A percentile compares a stretch with the other conserved stretches of the same genome.
Conservation (phyloP, 2,888 invertebrate genomes). For the Melinaea marsaeus region DNA sequence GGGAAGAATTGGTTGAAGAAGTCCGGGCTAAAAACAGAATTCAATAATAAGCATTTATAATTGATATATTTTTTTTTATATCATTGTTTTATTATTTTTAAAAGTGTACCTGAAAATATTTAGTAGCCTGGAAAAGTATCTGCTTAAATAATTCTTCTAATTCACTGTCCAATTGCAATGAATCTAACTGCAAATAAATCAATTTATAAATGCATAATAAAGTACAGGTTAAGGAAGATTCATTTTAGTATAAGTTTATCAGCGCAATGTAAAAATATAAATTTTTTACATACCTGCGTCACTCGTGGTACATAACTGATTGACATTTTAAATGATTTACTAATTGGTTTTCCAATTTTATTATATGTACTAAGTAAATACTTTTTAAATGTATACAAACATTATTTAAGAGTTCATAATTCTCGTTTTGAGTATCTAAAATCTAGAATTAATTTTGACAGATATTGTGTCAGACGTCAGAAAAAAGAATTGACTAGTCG, state of each 20-base stretch:
- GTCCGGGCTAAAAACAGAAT: slow-evolving; percentile 75
- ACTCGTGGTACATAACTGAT: slow-evolving; percentile 65
- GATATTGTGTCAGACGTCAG: too few species aligned
- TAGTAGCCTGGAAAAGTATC: slow-evolving; percentile 80
- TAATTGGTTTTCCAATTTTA: neutral
- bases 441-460: too few species aligned
- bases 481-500: too few species aligned
- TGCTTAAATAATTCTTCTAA: slow-evolving; percentile 84
- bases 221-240: neutral
- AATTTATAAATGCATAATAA: too few species aligned
- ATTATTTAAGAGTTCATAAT: neutral
- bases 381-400: too few species aligned
- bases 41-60: neutral
- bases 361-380: too few species aligned
- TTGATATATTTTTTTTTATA: too few species aligned
- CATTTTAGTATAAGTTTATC: slow-evolving; percentile 2
- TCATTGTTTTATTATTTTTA: too few species aligned
- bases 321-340: slow-evolving; percentile 45
- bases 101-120: slow-evolving; percentile 79
- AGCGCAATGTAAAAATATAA: neutral
- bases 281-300: slow-evolving; percentile 52
- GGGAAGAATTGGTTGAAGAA: slow-evolving; percentile 79
- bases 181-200: slow-evolving; percentile 80
- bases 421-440: neutral
- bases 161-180: slow-evolving; percentile 88